Evolutionary conservation across 2,888 invertebrate species (phyloP).

Genomic region (Drosophila longiperda): DNA sequence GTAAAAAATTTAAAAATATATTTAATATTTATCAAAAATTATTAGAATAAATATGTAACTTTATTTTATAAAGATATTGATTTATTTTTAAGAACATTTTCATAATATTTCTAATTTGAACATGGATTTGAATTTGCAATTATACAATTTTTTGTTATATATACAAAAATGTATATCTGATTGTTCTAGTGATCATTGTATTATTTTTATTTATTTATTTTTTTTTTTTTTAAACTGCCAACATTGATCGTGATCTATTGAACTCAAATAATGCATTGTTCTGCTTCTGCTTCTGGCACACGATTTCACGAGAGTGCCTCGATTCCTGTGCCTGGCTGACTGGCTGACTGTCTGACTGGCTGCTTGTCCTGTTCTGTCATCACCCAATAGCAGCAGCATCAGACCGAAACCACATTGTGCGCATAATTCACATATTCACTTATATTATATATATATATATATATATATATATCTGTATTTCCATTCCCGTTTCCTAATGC

Average conservation of each 20-base stretch:
- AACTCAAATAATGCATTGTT: constrained; percentile 62
- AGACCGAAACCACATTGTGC: constrained; percentile 60
- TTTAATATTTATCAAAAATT: background rate
- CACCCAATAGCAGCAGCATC: constrained; percentile 31
- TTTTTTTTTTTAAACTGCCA: constrained; percentile 8
- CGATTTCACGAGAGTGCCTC: constrained; percentile 52
- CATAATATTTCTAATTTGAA: background rate
- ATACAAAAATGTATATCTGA: background rate
- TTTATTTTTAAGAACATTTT: background rate
- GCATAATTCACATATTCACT: constrained; percentile 70
- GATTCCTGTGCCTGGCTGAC: constrained; percentile 27
- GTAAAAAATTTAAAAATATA: background rate
- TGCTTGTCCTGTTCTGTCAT: constrained; percentile 47
- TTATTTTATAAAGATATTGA: background rate
- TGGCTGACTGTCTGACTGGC: constrained; percentile 1
- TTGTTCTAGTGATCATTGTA: constrained; percentile 1
- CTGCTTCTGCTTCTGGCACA: constrained; percentile 50
- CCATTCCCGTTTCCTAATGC: constrained; percentile 36
- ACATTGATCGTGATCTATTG: constrained; percentile 66
- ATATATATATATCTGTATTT: background rate
- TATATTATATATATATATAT: background rate
- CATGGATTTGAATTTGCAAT: background rate
- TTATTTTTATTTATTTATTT: constrained; percentile 2
- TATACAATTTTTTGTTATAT: background rate
- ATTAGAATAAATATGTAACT: background rate